phyloP scores from a whole-genome alignment of 1,140 invertebrate species.

The Pseudomyrmex cubaensis region DNA sequence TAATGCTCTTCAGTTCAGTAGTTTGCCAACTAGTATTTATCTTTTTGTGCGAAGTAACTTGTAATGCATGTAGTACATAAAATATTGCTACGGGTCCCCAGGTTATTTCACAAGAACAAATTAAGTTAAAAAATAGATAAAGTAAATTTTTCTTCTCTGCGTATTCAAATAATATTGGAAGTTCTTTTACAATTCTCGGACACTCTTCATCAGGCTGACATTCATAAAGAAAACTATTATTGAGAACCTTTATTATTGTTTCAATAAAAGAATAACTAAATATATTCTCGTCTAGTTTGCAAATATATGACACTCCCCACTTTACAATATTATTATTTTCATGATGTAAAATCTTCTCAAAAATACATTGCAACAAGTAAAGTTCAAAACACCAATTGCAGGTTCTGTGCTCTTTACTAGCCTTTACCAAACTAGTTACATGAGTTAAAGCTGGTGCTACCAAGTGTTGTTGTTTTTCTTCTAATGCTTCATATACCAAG shows the following conservation, averaged over 20 bases:
- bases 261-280: conserved; percentile 71
- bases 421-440: conserved; percentile 77
- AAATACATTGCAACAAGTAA: conserved; percentile 81
- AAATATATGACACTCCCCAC: conserved; percentile 79
- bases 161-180: conserved; percentile 66
- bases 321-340: conserved; percentile 83
- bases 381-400: conserved; percentile 73
- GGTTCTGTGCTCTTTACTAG: conserved; percentile 58
- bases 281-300: conserved; percentile 62
- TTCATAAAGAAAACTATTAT: conserved; percentile 79
- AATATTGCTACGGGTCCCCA: conserved; percentile 82
- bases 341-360: conserved; percentile 82
- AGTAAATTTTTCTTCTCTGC: conserved; percentile 48
- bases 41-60: conserved; percentile 26
- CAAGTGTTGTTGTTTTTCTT: conserved; percentile 88
- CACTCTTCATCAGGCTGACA: conserved; percentile 44
- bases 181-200: conserved; percentile 70
- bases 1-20: conserved; percentile 66
- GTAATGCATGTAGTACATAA: conserved; percentile 74
- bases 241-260: conserved; percentile 72
- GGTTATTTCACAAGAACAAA: conserved; percentile 53
- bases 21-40: conserved; percentile 44
- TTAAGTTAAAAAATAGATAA: conserved; percentile 64
- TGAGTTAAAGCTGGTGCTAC: conserved; percentile 85
- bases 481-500: conserved; percentile 86